A percentile compares a stretch with the other conserved stretches of the same genome.
Evolutionary conservation across 1,140 invertebrate species (phyloP).

Genomic region (Dermatophagoides farinae): DNA sequence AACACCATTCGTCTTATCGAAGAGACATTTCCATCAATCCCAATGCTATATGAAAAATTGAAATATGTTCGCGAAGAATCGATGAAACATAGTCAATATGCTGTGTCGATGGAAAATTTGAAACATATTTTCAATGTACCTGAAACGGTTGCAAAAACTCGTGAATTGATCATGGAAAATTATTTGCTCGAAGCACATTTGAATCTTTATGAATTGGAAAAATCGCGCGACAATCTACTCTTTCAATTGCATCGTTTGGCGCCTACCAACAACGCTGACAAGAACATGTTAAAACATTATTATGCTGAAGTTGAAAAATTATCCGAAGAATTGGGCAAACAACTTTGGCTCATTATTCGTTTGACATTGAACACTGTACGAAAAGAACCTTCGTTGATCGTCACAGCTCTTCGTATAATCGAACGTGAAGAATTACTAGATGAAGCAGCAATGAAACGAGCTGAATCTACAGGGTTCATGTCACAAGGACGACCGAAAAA

Average conservation of each 20-base stretch:
- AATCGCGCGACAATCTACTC: slow-evolving; percentile 79
- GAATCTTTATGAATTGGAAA: slow-evolving; percentile 74
- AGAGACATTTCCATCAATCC: slow-evolving; percentile 40
- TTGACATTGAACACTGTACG: slow-evolving; percentile 78
- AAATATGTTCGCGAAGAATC: slow-evolving; percentile 76
- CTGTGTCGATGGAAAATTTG: slow-evolving; percentile 89
- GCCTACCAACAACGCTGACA: slow-evolving; percentile 70
- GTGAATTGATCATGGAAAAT: slow-evolving; percentile 79
- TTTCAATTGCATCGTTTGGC: slow-evolving; percentile 84
- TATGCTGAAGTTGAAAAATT: slow-evolving; percentile 84
- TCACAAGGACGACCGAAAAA: slow-evolving; percentile 77
- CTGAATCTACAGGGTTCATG: slow-evolving; percentile 62
- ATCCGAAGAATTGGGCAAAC: slow-evolving; percentile 62
- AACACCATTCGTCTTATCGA: slow-evolving; percentile 38
- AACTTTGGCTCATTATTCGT: slow-evolving; percentile 66
- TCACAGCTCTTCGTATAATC: slow-evolving; percentile 84
- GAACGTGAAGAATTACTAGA: slow-evolving; percentile 87
- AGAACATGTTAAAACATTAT: slow-evolving; percentile 61
- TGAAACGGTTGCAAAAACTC: slow-evolving; percentile 82
- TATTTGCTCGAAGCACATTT: slow-evolving; percentile 85
- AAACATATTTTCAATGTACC: slow-evolving; percentile 96
- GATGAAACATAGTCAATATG: slow-evolving; percentile 68
- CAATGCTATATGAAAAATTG: slow-evolving; percentile 49
- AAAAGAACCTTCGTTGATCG: slow-evolving; percentile 74
- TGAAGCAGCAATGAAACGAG: slow-evolving; percentile 48